phyloP scores from a whole-genome alignment of 2,113 vertebrate genomes.

The Daphoenositta chrysoptera region DNA sequence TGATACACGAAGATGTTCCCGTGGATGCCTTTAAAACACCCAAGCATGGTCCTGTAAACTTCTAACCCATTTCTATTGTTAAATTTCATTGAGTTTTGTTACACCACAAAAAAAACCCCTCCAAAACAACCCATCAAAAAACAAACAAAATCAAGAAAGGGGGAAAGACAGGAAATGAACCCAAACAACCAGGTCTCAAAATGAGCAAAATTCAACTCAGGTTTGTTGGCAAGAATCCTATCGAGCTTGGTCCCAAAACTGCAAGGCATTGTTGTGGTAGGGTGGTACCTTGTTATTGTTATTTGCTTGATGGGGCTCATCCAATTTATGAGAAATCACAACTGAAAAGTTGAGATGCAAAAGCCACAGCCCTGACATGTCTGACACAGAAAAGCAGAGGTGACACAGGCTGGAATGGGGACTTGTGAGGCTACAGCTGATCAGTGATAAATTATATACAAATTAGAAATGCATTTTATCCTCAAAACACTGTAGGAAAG shows the following conservation, averaged over 20 bases:
- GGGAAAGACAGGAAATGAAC: not conserved
- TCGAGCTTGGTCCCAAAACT: not conserved
- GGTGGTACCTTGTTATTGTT: not conserved
- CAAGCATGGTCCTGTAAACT: not conserved
- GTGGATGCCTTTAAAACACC: not conserved
- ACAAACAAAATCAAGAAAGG: not conserved
- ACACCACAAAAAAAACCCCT: not conserved
- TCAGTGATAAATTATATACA: not conserved
- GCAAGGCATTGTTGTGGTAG: not conserved
- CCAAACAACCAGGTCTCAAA: not conserved
- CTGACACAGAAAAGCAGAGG: not conserved
- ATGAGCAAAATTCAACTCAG: not conserved
- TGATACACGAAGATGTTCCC: not conserved
- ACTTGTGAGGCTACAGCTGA: fast-evolving
- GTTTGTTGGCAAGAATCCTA: not conserved
- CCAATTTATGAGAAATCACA: not conserved
- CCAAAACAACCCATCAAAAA: no score
- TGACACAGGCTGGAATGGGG: not conserved
- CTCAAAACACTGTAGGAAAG: not conserved
- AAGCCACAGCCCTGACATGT: not conserved
- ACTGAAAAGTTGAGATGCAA: not conserved
- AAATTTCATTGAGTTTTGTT: not conserved
- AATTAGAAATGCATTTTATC: not conserved
- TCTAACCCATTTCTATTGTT: not conserved
- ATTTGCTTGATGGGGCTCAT: not conserved